Evolutionary conservation across 2,888 invertebrate genomes (phyloP).

Genomic region (Euplexia lucipara): DNA sequence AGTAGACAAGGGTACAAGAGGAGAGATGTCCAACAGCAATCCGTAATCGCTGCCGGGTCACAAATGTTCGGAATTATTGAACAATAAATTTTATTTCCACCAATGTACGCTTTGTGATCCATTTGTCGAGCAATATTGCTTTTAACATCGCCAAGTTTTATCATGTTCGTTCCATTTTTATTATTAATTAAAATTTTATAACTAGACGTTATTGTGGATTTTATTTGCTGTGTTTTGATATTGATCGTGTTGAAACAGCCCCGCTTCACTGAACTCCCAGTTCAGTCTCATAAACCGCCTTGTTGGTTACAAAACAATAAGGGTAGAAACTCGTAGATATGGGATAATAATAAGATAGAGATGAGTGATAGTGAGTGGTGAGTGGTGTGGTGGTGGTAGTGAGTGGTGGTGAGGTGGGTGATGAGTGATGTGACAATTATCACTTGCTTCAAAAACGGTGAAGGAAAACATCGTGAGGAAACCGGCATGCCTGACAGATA

Average conservation of each 20-base stretch:
- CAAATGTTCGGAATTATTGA: slow-evolving; percentile 44
- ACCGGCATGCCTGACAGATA: too few species aligned
- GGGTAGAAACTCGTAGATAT: too few species aligned
- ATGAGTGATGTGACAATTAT: too few species aligned
- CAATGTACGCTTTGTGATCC: slow-evolving; percentile 40
- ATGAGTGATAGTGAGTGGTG: too few species aligned
- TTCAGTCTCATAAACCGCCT: not conserved
- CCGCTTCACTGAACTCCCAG: too few species aligned
- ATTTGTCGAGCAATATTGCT: slow-evolving; percentile 47
- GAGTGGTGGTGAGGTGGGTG: too few species aligned
- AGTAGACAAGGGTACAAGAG: not conserved
- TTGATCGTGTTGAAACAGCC: slow-evolving; percentile 1
- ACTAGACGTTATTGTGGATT: slow-evolving; percentile 17
- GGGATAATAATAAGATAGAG: too few species aligned
- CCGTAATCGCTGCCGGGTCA: slow-evolving; percentile 20
- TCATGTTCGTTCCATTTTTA: slow-evolving; percentile 39
- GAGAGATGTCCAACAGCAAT: slow-evolving; percentile 3
- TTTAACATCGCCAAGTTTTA: slow-evolving; percentile 37
- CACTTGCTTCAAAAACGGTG: too few species aligned
- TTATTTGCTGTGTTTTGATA: slow-evolving; percentile 24
- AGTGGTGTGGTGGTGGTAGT: too few species aligned
- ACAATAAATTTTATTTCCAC: slow-evolving; percentile 51
- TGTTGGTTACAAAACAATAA: slow-evolving; percentile 3
- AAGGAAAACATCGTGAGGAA: too few species aligned
- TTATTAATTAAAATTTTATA: slow-evolving; percentile 38